Base-by-base conservation (phyloP, 2,797 vertebrate species). In the Coluber constrictor region DNA sequence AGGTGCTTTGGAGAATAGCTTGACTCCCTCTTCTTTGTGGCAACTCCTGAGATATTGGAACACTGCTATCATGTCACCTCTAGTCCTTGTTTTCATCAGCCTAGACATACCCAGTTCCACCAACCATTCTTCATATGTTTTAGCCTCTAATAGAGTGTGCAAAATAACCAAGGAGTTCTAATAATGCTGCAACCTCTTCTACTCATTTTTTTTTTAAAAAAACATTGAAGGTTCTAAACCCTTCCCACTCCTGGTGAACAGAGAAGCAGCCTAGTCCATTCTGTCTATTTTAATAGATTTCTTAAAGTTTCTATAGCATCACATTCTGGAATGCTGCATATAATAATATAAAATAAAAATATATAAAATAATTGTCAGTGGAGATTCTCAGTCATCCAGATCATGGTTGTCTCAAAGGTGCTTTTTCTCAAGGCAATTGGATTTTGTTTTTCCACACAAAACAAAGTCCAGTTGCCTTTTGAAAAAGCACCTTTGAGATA, bases 141-240 rank as follows among this genome's bases (percentile, higher is more conserved):
- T 51, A 51, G 47, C 47, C 47, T 51, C 47, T 51, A 51, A 51
- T 54, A 54, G 10, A 54, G 51, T 54, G 51, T 90, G 47, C 29
- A 43, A 57, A 88, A 63, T 93, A 95, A 91, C 89, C 63, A 86
- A 94, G 92, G 51, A 83, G 47, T 47, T 51, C 86, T 88, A 25
- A 83, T 63, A 12, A 29, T 37, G 57, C 27, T 87, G 47, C 89
- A 11, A 74, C 32, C 61, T 27, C 47, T 95, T 93, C 56, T 94
- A 56, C 57, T 96, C 4, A 57, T 94, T 7, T 70, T 90, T 70
- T 90, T 95, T 32, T 27, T 1, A 16, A 15, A 57, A 66, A n/a
- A 92, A 92, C 15, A 12, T 61, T 94, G 55, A 55, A 8, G 92
- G 25, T 13, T 91, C 92, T 95, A 93, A 93, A 92, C 74, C 86